Percentiles rank a stretch among this genome's conserved stretches.
These are phyloP conservation scores for Nymphalis urticae DNA, from an alignment of 2,888 invertebrate genomes.

Conservation along the genomic window DNA sequence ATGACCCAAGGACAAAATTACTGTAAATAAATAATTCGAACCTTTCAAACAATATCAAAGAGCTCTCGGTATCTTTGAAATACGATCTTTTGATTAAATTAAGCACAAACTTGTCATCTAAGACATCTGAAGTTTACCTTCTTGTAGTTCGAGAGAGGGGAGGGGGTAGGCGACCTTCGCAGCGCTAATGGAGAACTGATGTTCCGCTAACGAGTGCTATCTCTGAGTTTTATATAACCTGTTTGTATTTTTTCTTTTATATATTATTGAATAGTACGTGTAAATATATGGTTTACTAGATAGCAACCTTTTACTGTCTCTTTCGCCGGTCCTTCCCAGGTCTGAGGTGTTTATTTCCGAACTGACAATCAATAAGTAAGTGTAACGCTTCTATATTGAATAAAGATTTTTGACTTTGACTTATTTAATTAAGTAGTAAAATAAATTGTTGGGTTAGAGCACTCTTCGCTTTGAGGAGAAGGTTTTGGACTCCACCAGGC, in stretches of 20 bases:
- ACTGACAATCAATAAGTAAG: too few species aligned
- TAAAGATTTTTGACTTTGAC: too few species aligned
- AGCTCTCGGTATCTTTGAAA: slow-evolving; percentile 24
- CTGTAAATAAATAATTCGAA: slow-evolving; percentile 8
- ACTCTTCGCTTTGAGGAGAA: too few species aligned
- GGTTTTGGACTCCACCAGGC: too few species aligned
- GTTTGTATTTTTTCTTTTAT: background rate
- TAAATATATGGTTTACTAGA: too few species aligned
- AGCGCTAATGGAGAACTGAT: slow-evolving; percentile 34
- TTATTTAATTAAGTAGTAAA: too few species aligned
- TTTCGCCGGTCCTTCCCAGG: too few species aligned
- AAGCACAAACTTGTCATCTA: slow-evolving; percentile 17
- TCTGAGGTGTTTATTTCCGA: too few species aligned
- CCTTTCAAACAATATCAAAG: slow-evolving; percentile 6
- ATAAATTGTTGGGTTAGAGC: too few species aligned
- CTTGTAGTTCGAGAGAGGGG: slow-evolving; percentile 1
- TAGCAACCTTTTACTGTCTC: too few species aligned
- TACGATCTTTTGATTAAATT: slow-evolving; percentile 35
- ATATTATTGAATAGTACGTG: too few species aligned
- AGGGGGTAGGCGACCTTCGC: background rate
- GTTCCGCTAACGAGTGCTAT: slow-evolving; percentile 16
- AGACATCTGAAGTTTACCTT: slow-evolving; percentile 19
- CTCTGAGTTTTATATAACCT: background rate
- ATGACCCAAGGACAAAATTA: background rate
- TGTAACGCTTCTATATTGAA: too few species aligned